phyloP scores from a whole-genome alignment of 1,140 invertebrate species.

The Diachasmimorpha longicaudata region DNA sequence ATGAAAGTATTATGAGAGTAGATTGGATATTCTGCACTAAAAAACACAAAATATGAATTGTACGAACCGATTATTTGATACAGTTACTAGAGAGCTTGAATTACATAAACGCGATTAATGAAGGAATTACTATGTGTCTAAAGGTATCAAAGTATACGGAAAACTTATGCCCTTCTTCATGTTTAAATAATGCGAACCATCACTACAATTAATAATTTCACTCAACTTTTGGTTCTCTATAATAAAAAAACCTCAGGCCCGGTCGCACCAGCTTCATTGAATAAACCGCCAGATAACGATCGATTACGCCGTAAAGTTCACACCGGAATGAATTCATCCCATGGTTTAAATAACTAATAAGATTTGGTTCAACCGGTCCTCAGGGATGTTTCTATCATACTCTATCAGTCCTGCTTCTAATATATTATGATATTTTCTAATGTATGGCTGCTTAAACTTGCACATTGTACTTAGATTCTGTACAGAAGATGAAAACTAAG shows the following conservation, averaged over 20 bases:
- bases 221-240: slow-evolving; percentile 16
- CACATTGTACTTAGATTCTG: slow-evolving; percentile 29
- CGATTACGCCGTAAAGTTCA: too few relatives aligned
- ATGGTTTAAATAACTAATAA: too few relatives aligned
- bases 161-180: neutral
- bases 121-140: neutral
- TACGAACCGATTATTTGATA: neutral
- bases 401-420: slow-evolving; percentile 33
- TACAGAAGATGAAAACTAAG: slow-evolving; percentile 21
- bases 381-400: slow-evolving; percentile 10
- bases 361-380: too few relatives aligned
- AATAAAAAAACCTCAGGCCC: neutral
- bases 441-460: slow-evolving; percentile 32
- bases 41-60: neutral
- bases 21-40: neutral
- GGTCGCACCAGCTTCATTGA: too few relatives aligned
- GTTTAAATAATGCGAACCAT: slow-evolving; percentile 12
- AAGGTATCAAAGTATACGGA: neutral
- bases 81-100: neutral
- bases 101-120: neutral
- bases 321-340: too few relatives aligned
- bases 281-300: too few relatives aligned
- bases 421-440: slow-evolving; percentile 30
- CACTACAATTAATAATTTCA: slow-evolving; percentile 13
- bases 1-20: neutral